Percentiles rank a stretch among this genome's conserved stretches.
These are phyloP conservation scores for Mus pahari DNA, from an alignment of 2,113 vertebrate genomes.

Conservation along the genomic window DNA sequence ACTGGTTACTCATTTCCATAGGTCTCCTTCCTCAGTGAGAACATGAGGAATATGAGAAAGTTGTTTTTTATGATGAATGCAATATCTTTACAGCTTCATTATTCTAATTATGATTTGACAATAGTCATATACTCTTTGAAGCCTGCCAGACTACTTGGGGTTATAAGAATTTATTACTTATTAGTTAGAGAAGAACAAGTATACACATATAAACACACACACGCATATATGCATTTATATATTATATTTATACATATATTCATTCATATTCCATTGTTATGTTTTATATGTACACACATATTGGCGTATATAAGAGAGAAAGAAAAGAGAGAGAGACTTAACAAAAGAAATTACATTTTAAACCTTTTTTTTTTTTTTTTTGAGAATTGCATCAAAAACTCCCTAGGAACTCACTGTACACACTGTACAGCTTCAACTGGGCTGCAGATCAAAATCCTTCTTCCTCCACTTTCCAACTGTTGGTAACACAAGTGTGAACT, in stretches of 20 bases:
- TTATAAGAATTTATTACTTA: not conserved
- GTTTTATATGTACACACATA: not conserved
- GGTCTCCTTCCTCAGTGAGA: not conserved
- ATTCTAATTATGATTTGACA: not conserved
- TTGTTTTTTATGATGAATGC: not conserved
- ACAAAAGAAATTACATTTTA: not conserved
- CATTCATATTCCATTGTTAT: not conserved
- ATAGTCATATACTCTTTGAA: not conserved
- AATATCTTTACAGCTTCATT: not conserved
- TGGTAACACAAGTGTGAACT: not conserved
- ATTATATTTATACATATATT: not conserved
- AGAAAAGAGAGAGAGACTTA: not conserved
- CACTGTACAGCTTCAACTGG: not conserved
- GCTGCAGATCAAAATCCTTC: not conserved
- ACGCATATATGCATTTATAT: not conserved
- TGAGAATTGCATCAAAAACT: not conserved
- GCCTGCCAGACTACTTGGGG: not conserved
- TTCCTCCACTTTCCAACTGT: not conserved
- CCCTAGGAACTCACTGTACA: not conserved
- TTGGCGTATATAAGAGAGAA: not conserved
- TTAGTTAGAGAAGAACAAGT: not conserved
- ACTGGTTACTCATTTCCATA: not conserved
- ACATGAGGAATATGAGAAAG: not conserved
- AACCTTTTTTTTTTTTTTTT: not conserved
- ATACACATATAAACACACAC: not conserved